Base-by-base conservation (phyloP, 2,113 vertebrate genomes). In the Cyanoramphus novaezelandiae region DNA sequence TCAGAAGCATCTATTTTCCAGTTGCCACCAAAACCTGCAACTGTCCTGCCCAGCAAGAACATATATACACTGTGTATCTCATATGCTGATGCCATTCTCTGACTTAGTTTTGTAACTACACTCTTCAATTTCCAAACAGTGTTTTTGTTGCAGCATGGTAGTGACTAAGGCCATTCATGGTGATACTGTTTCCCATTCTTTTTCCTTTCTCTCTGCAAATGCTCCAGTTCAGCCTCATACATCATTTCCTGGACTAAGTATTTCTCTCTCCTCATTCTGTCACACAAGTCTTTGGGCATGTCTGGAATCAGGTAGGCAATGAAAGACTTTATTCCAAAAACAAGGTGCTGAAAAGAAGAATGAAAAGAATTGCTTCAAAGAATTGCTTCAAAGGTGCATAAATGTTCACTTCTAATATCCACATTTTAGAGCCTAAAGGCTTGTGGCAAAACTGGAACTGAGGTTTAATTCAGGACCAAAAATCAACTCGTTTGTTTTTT, bases 151-250 rank as follows among this genome's bases (percentile, higher is more conserved):
- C 63, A 88, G 79, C 86, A n/a, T 47, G 29, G 44, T 49, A 85
- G 68, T 60, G 65, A 35, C 98, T 99, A 99, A 99, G 99, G 99
- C 99, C 99, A 99, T 98, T 99, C 99, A 1, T 99, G 99, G 98
- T 99, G 99, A 98, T 98, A 99, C 53, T 99, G 99, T 91, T 98
- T 99, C 70, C 99, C 99, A 18, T 99, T 99, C 97, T 99, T 99
- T 96, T 99, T 99, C 70, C 99, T 98, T 86, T 99, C 98, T 93
- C 98, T 99, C 94, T 99, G 99, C 93, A 99, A 98, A 95, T 99
- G 99, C 95, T 99, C 99, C 83, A 99, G 97, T 94, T 99, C 99
- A 7, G 99, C 99, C 94, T 98, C 98, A 23, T 98, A 98, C 98
- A 98, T 98, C 98, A 98, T 98, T 90, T 98, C 98, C 94, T 99